These are phyloP conservation scores for Micrastur ruficollis DNA, from an alignment of 2,797 vertebrate genomes.

Conservation along the genomic window DNA sequence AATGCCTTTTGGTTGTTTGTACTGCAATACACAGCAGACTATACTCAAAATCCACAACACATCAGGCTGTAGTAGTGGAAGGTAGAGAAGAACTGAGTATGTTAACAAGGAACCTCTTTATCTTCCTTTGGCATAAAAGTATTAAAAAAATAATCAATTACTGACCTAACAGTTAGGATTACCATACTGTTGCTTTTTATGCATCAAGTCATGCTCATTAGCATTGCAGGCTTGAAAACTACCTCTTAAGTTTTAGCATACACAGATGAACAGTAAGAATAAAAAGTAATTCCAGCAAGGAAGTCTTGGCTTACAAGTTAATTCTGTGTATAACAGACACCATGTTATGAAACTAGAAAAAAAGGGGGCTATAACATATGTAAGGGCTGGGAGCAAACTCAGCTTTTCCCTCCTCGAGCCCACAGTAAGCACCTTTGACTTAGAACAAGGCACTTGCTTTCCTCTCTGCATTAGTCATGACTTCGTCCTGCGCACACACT, in stretches of 20 bases:
- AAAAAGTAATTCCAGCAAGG: neutral
- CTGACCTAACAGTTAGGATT: neutral
- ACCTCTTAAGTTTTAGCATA: neutral
- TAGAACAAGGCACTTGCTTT: neutral
- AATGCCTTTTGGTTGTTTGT: neutral
- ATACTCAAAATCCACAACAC: neutral
- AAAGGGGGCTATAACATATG: neutral
- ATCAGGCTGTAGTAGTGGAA: neutral
- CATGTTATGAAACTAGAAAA: neutral
- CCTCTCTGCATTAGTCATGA: neutral
- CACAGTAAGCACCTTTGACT: neutral
- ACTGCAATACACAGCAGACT: neutral
- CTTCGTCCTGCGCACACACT: neutral
- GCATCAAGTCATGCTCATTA: neutral
- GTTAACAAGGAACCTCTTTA: neutral
- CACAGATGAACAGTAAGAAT: neutral
- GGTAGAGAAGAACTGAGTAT: neutral
- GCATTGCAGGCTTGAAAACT: neutral
- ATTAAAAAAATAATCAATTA: neutral
- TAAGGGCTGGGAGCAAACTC: neutral
- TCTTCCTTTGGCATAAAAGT: neutral
- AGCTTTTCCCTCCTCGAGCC: neutral
- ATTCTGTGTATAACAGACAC: neutral
- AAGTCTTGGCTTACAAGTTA: neutral
- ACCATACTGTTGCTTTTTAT: neutral